Evolutionary conservation across 2,113 vertebrate genomes (phyloP).

Genomic region (Tupaia tana): DNA sequence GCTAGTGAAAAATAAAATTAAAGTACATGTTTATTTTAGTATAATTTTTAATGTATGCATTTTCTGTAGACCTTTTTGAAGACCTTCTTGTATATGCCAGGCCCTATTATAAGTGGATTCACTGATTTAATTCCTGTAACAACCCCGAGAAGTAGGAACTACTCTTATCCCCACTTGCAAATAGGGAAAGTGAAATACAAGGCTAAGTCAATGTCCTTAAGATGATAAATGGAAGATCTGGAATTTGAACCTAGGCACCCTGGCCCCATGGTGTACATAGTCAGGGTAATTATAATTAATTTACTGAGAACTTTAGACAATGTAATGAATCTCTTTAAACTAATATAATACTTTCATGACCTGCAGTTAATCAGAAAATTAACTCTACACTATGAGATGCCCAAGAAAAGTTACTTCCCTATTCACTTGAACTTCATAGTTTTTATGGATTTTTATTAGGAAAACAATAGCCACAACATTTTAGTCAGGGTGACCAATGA

Average conservation of each 20-base stretch:
- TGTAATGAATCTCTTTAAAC: background rate
- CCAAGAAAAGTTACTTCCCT: background rate
- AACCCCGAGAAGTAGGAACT: background rate
- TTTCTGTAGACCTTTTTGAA: no score
- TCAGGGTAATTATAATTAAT: background rate
- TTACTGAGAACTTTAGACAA: no score
- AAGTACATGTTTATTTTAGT: no score
- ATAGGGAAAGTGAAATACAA: background rate
- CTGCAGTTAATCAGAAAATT: background rate
- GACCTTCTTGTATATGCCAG: background rate
- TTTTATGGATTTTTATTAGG: constrained; percentile 48
- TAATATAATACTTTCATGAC: background rate
- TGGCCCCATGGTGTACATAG: background rate
- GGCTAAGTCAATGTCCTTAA: background rate
- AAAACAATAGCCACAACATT: constrained; percentile 29
- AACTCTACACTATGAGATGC: background rate
- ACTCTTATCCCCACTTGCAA: background rate
- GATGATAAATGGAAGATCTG: background rate
- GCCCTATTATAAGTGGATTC: background rate
- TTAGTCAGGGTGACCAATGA: constrained; percentile 33
- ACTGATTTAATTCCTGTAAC: constrained; percentile 47
- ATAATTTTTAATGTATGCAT: no score
- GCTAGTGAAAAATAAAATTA: no score
- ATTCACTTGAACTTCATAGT: constrained; percentile 27
- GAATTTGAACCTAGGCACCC: background rate